These are phyloP conservation scores for Spodoptera litura DNA, from an alignment of 1,140 invertebrate genomes.

Conservation along the genomic window DNA sequence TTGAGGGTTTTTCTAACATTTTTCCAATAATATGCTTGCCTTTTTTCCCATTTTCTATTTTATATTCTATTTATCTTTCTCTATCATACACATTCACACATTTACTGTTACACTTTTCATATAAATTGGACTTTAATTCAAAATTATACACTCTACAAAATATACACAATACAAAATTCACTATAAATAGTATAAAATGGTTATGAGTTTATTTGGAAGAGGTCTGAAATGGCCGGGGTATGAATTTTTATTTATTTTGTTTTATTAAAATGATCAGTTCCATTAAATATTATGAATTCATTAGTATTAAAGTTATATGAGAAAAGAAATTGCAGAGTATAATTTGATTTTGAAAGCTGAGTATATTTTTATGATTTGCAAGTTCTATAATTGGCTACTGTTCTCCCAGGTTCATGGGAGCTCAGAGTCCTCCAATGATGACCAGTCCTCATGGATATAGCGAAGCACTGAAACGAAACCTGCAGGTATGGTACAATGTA, in stretches of 20 bases:
- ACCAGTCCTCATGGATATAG: conserved; percentile 84
- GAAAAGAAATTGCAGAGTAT: neutral
- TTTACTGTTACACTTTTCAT: conserved; percentile 69
- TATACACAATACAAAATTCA: conserved; percentile 67
- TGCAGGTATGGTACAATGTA: conserved; percentile 73
- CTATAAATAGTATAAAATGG: conserved; percentile 56
- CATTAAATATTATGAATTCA: conserved; percentile 42
- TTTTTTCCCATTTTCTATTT: conserved; percentile 71
- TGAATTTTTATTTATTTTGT: conserved; percentile 68
- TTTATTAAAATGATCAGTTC: conserved; percentile 50
- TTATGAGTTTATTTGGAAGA: conserved; percentile 63
- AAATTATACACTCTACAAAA: conserved; percentile 81
- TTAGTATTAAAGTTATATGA: conserved; percentile 20
- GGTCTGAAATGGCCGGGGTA: conserved; percentile 82
- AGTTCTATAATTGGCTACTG: conserved; percentile 20
- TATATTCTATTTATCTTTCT: conserved; percentile 79
- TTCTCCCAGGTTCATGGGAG: conserved; percentile 81
- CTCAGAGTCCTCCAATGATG: conserved; percentile 85
- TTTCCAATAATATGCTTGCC: conserved; percentile 74
- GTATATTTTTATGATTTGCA: conserved; percentile 26
- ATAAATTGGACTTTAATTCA: conserved; percentile 77
- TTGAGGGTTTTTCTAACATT: conserved; percentile 62
- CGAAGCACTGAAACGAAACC: conserved; percentile 84
- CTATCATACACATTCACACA: conserved; percentile 68
- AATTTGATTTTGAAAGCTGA: conserved; percentile 31